Evolutionary conservation across 2,888 invertebrate genomes (phyloP), one percentile per base, ranked within the genome.

Genomic region (Oscheius sp.): DNA sequence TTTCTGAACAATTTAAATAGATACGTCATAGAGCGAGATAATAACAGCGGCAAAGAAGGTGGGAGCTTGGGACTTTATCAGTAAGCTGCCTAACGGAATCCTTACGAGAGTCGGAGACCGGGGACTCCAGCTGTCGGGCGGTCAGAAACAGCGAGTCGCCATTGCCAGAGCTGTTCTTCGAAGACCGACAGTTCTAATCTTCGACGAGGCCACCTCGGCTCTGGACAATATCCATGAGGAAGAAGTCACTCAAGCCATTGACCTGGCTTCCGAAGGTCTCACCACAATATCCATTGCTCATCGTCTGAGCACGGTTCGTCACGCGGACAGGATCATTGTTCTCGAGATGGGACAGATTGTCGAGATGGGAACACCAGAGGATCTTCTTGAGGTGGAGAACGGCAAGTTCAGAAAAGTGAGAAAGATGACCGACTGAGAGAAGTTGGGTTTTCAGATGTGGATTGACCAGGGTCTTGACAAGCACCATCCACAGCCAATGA

Each of bases 271-370:
- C 7, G 80, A 84, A 58, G 88, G 87, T 53, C 76, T 87, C 29
- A 88, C 86, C 1, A 85, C 85, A 2, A 87, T 88, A 48, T 87
- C 88, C 1, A 88, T 88, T 59, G 87, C 88, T 2, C 88, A 88
- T 70, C 82, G 84, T 4, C 70, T 87, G 11, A 81, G 85, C 1
- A 86, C 86, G 1, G 80, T 86, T n/a, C 77, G 78, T 53, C 85
- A 85, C 37, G 79, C 84, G 35, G 88, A 88, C 62, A 57, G 87
- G 65, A 83, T 88, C 9, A 83, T 88, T 62, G 88, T 88, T 9
- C 74, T 88, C 13, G 86, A 88, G 33, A 82, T 76, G 4, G 88
- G 88, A 5, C 73, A 79, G 72, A 86, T 88, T 66, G 85, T 88
- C 0, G 88, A 88, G 63, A 78, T 85, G 53, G 88, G 88, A 2